Conservation (phyloP, 2,888 invertebrate genomes). For the Conistra vaccinii region DNA sequence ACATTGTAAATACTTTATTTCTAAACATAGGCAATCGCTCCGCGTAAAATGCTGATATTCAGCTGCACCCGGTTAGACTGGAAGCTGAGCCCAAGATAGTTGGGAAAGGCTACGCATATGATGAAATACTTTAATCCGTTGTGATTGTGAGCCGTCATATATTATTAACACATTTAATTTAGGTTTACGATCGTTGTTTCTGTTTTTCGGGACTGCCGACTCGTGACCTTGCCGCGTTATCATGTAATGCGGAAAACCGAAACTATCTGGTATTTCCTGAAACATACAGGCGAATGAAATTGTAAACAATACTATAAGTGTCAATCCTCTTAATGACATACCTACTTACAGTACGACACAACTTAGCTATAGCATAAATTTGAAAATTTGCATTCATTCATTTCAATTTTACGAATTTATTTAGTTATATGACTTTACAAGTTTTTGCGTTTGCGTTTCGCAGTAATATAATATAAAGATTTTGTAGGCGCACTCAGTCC, state of each 20-base stretch:
- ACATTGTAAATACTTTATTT: slow-evolving; percentile 7
- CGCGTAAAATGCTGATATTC: neutral
- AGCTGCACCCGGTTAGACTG: neutral
- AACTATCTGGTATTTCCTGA: neutral
- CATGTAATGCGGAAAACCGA: neutral
- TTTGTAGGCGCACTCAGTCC: too few species aligned
- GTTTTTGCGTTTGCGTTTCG: too few species aligned
- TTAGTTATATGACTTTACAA: too few species aligned
- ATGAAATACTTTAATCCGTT: neutral
- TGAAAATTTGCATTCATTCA: too few species aligned
- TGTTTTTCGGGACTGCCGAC: neutral
- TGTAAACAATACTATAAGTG: neutral
- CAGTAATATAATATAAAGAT: too few species aligned
- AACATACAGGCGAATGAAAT: neutral
- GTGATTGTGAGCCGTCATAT: neutral
- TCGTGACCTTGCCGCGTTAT: slow-evolving; percentile 16
- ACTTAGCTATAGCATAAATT: too few species aligned
- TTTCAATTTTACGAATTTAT: too few species aligned
- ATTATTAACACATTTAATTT: neutral
- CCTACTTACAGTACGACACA: too few species aligned
- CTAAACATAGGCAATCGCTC: neutral
- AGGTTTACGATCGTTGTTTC: neutral
- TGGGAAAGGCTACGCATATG: neutral
- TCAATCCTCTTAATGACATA: neutral
- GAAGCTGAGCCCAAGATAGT: neutral